Evolutionary conservation across 2,113 vertebrate genomes (phyloP).

Genomic region (Xiphophorus hellerii): DNA sequence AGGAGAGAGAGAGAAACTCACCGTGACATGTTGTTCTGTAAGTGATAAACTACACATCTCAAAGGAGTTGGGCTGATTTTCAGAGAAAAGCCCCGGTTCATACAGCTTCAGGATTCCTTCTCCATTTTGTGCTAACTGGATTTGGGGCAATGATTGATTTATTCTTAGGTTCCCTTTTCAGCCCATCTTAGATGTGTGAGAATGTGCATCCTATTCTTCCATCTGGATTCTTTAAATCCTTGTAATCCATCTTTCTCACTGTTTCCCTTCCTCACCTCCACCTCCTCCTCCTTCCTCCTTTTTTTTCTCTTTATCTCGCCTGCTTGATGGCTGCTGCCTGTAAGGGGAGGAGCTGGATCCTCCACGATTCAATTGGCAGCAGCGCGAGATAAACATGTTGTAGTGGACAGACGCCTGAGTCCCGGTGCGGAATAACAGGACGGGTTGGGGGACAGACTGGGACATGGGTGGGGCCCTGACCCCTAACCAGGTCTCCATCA

Average conservation of each 20-base stretch:
- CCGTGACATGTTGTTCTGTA: not conserved
- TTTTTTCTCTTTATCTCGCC: not conserved
- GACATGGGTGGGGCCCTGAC: conserved; percentile 68
- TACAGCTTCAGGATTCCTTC: conserved; percentile 17
- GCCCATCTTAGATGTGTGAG: conserved; percentile 14
- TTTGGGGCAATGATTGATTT: conserved; percentile 28
- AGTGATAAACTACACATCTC: not conserved
- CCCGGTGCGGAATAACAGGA: conserved; percentile 57
- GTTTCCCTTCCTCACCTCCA: conserved; percentile 51
- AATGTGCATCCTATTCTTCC: conserved; percentile 60
- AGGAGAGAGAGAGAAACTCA: not conserved
- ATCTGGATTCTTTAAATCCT: conserved; percentile 69
- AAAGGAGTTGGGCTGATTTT: not conserved
- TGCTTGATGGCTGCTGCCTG: conserved; percentile 45
- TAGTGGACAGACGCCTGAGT: conserved; percentile 70
- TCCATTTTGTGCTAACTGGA: conserved; percentile 32
- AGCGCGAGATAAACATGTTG: conserved; percentile 65
- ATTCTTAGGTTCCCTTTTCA: conserved; percentile 17
- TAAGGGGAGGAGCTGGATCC: conserved; percentile 40
- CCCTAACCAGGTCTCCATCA: conserved; percentile 47
- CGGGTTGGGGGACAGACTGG: conserved; percentile 52
- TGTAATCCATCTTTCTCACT: conserved; percentile 57
- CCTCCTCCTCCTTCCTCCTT: conserved; percentile 1
- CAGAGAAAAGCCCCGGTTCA: not conserved
- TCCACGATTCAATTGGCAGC: conserved; percentile 68